phyloP scores from a whole-genome alignment of 1,140 invertebrate genomes.

The Caerostris extrusa region DNA sequence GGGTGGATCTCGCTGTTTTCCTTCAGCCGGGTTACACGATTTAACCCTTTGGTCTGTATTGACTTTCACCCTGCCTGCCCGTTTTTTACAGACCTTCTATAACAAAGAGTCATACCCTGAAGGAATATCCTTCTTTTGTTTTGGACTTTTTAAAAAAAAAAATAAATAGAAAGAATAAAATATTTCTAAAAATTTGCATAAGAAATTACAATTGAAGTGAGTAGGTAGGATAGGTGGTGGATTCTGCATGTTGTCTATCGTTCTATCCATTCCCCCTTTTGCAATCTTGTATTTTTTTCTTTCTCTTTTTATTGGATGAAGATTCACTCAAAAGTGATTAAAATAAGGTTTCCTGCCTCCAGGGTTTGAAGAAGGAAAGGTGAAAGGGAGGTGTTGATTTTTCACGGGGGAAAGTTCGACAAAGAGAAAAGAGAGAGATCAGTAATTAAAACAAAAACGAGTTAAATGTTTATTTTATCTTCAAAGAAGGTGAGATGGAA shows the following conservation, averaged over 20 bases:
- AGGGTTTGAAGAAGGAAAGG: neutral
- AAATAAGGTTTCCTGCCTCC: neutral
- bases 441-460: neutral
- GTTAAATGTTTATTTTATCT: neutral
- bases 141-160: neutral
- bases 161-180: neutral
- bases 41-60: constrained; percentile 55
- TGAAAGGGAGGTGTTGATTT: neutral
- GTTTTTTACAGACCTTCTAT: constrained; percentile 17
- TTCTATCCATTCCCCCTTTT: too few relatives aligned
- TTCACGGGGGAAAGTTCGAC: neutral
- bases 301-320: neutral
- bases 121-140: neutral
- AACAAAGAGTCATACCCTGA: neutral
- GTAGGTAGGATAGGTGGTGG: neutral
- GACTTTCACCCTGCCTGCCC: neutral
- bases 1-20: constrained; percentile 22
- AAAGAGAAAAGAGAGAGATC: neutral
- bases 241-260: neutral
- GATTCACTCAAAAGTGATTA: neutral
- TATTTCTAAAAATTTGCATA: constrained; percentile 34
- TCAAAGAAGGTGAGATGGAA: neutral
- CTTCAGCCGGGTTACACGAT: constrained; percentile 30
- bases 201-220: constrained; percentile 20
- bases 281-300: too few relatives aligned